phyloP scores from a whole-genome alignment of 2,113 vertebrate species.

The Macroglossus sobrinus region DNA sequence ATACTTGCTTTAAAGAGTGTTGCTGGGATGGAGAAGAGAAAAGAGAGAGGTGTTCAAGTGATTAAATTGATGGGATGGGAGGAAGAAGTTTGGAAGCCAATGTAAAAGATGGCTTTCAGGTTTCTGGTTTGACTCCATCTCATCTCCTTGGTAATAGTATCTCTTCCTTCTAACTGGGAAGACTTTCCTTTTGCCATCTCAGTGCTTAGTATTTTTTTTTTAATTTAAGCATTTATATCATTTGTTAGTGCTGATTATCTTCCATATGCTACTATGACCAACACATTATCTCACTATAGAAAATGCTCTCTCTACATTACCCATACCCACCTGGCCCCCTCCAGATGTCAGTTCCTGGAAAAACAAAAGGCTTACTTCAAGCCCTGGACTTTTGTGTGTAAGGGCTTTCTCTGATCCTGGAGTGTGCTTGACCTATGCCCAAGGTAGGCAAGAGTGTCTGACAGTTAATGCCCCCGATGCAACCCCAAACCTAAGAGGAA shows the following conservation, averaged over 20 bases:
- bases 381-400: neutral
- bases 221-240: neutral
- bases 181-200: neutral
- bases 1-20: neutral
- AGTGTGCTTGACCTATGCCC: neutral
- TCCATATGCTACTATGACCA: neutral
- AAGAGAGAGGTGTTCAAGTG: neutral
- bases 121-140: neutral
- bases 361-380: neutral
- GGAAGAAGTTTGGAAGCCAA: neutral
- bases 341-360: neutral
- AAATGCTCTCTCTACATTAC: neutral
- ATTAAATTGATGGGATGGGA: neutral
- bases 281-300: neutral
- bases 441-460: neutral
- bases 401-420: neutral
- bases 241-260: neutral
- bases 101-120: neutral
- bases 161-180: neutral
- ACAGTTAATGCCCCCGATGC: neutral
- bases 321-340: no score
- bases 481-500: neutral
- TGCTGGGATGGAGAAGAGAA: neutral
- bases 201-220: neutral
- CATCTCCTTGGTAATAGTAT: neutral